A percentile compares a stretch with the other conserved stretches of the same genome.
These are phyloP conservation scores for Pterostichus madidus DNA, from an alignment of 2,888 invertebrate genomes.

Conservation along the genomic window DNA sequence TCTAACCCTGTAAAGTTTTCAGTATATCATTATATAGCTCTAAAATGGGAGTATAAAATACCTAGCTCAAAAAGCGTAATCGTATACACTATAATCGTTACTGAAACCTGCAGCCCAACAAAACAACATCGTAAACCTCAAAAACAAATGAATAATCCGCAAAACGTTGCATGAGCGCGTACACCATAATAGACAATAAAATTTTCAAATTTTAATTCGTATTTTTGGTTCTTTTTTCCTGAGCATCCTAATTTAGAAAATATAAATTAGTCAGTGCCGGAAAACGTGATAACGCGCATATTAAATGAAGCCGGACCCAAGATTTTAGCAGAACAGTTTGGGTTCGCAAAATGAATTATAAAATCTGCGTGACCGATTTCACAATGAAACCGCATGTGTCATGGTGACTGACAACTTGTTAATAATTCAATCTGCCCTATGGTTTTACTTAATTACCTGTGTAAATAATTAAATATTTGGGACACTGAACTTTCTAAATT, in stretches of 20 bases:
- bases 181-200: constrained; percentile 1
- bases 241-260: background rate
- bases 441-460: constrained; percentile 14
- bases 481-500: constrained; percentile 12
- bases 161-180: background rate
- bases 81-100: background rate
- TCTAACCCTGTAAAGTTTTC: too few species aligned
- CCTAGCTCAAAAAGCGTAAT: background rate
- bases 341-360: constrained; percentile 12
- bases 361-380: constrained; percentile 25
- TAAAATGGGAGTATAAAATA: too few species aligned
- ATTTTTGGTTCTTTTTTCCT: constrained; percentile 1
- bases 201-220: constrained; percentile 31
- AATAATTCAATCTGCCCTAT: background rate
- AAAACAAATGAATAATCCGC: constrained; percentile 32
- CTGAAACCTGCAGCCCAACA: background rate
- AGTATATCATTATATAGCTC: too few species aligned
- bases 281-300: background rate
- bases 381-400: constrained; percentile 22
- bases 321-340: background rate
- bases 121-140: constrained; percentile 21
- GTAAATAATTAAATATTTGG: constrained; percentile 28
- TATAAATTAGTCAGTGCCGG: constrained; percentile 8
- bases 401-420: constrained; percentile 6
- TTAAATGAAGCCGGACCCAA: background rate